These are phyloP conservation scores for Drosophila prosaltans DNA, from an alignment of 1,140 invertebrate genomes.

Conservation along the genomic window DNA sequence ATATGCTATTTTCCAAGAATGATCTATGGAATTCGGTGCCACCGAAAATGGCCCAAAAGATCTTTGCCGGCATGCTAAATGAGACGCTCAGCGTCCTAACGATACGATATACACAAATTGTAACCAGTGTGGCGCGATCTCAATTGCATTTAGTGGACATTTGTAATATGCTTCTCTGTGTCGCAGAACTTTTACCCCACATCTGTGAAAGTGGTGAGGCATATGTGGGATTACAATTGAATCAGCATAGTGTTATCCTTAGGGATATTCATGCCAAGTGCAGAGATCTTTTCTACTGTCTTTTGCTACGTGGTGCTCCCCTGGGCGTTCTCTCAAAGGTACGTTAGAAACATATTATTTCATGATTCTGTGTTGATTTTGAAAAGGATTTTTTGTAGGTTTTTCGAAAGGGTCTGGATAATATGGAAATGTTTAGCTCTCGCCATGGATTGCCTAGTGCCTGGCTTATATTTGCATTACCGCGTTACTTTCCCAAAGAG, in stretches of 20 bases:
- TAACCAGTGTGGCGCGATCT: constrained; percentile 85
- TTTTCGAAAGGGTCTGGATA: constrained; percentile 85
- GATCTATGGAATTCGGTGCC: constrained; percentile 92
- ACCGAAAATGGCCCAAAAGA: constrained; percentile 90
- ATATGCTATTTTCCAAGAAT: constrained; percentile 91
- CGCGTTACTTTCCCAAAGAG: constrained; percentile 85
- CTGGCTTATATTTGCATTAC: constrained; percentile 87
- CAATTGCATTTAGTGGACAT: constrained; percentile 88
- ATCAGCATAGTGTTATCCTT: constrained; percentile 86
- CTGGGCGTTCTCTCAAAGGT: constrained; percentile 90
- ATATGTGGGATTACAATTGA: constrained; percentile 83
- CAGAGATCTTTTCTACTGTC: constrained; percentile 88
- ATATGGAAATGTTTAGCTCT: constrained; percentile 84
- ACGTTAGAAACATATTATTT: neutral
- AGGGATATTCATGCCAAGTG: constrained; percentile 91
- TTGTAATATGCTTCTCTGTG: constrained; percentile 89
- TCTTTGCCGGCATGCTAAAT: constrained; percentile 91
- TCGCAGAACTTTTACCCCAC: constrained; percentile 87
- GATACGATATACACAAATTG: constrained; percentile 87
- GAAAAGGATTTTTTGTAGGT: constrained; percentile 74
- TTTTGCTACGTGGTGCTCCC: constrained; percentile 88
- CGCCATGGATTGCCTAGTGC: constrained; percentile 84
- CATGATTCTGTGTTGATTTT: neutral
- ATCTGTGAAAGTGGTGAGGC: constrained; percentile 86
- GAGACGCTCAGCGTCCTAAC: constrained; percentile 90